phyloP scores from a whole-genome alignment of 2,113 vertebrate species.

The Corvus cornix region DNA sequence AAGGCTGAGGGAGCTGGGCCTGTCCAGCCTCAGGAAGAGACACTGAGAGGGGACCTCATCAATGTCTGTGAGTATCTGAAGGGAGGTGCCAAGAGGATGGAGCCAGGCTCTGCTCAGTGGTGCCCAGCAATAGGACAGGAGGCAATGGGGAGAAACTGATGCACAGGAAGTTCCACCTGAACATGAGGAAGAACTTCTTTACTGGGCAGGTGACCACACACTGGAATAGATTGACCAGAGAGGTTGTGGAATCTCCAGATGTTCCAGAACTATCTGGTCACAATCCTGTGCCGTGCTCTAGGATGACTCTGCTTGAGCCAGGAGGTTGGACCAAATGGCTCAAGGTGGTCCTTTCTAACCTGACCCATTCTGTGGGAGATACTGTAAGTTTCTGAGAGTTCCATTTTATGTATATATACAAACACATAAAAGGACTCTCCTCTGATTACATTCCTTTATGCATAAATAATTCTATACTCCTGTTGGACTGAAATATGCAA shows the following conservation, averaged over 20 bases:
- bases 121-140: neutral
- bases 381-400: neutral
- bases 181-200: neutral
- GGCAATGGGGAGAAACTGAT: neutral
- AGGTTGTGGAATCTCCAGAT: neutral
- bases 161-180: neutral
- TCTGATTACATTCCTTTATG: neutral
- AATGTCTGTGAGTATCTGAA: neutral
- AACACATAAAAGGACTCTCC: neutral
- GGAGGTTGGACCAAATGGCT: neutral
- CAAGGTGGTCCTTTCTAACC: neutral
- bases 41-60: neutral
- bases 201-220: accelerated
- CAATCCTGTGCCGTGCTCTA: neutral
- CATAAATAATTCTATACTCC: neutral
- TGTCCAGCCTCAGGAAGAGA: neutral
- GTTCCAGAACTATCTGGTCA: neutral
- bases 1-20: neutral
- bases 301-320: neutral
- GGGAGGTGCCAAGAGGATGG: neutral
- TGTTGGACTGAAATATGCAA: neutral
- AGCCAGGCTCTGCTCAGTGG: neutral
- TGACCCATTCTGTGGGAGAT: neutral
- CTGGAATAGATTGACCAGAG: neutral
- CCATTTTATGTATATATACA: neutral